Base-by-base conservation (phyloP, 2,888 invertebrate species). In the Octodonta nipae region DNA sequence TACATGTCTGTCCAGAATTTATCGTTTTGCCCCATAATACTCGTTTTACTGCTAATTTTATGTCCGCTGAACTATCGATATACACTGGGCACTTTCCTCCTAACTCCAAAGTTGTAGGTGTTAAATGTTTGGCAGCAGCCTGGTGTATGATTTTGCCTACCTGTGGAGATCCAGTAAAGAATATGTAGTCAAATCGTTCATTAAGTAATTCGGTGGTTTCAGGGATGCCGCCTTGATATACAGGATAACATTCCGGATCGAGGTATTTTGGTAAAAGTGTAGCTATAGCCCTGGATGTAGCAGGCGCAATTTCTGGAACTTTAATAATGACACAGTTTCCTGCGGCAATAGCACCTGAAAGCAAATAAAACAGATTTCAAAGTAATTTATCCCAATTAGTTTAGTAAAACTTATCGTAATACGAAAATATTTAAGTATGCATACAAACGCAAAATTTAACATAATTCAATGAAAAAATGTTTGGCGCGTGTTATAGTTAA, bases 301-400 rank as follows among this genome's bases (percentile, higher is more conserved):
- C 74, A 1, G 67, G 67, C 0, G 95, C 68, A 17, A 92, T 58
- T 59, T 96, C 96, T 15, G 93, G 93, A 3, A 95, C 95, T 57
- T 96, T 96, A n/a, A 88, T 54, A 8, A 96, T 66, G 17, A 81
- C 87, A 54, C 85, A 80, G 65, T 96, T 96, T n/a, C 95, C 95
- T 35, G 89, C 91, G 1, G 92, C 84, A 33, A 96, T 78, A 1
- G 93, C 93, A 1, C 53, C 55, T 52, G 36, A 37, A 41, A 33
- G 27, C 34, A 36, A 77, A 62, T 15, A 89, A 54, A 3, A 16
- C 3, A 4, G 11, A 22, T 22, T 22, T 22, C 4, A 22, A 11
- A 7, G 4, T 4, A 22, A 22, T 22, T n/a, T n/a, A n/a, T n/a
- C n/a, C n/a, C n/a, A n/a, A n/a, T n/a, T n/a, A n/a, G n/a, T n/a